A percentile compares a stretch with the other conserved stretches of the same genome.
These are phyloP conservation scores for Tribolium castaneum DNA, from an alignment of 1,140 invertebrate species.

Conservation along the genomic window DNA sequence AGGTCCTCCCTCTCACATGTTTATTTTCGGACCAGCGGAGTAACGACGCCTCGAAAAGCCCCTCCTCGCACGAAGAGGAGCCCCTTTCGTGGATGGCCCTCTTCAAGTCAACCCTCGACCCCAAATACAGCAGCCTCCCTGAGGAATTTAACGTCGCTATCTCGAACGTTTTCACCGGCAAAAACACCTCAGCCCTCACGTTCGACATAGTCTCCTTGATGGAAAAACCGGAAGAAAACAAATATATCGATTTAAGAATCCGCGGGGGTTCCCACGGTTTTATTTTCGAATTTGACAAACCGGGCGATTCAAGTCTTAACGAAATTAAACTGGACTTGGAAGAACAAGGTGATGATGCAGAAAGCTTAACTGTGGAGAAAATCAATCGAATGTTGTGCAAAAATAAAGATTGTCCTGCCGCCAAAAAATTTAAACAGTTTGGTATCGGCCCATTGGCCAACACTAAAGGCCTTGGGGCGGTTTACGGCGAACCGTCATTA, in stretches of 20 bases:
- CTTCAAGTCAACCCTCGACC: conserved; percentile 11
- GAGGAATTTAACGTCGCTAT: conserved; percentile 5
- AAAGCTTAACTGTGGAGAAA: conserved; percentile 54
- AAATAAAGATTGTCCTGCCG: conserved; percentile 60
- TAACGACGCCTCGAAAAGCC: not conserved
- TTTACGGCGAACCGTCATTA: conserved; percentile 54
- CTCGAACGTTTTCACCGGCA: not conserved
- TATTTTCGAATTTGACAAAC: not conserved
- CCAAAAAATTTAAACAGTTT: conserved; percentile 58
- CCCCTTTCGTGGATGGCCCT: conserved; percentile 1
- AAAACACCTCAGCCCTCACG: conserved; percentile 35
- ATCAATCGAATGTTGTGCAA: conserved; percentile 58
- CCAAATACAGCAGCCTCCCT: not conserved
- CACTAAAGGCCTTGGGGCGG: conserved; percentile 56
- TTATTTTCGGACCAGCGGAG: not conserved
- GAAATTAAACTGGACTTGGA: not conserved
- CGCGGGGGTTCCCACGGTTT: conserved; percentile 31
- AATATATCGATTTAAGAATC: conserved; percentile 50
- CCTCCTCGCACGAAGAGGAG: not conserved
- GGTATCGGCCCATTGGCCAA: conserved; percentile 61
- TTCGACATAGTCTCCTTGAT: conserved; percentile 53
- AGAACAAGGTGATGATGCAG: not conserved
- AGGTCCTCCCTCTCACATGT: not conserved
- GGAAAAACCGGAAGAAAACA: conserved; percentile 53
- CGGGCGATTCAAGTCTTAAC: not conserved